Evolutionary conservation across 2,113 vertebrate genomes (phyloP).

Genomic region (Ictalurus punctatus): DNA sequence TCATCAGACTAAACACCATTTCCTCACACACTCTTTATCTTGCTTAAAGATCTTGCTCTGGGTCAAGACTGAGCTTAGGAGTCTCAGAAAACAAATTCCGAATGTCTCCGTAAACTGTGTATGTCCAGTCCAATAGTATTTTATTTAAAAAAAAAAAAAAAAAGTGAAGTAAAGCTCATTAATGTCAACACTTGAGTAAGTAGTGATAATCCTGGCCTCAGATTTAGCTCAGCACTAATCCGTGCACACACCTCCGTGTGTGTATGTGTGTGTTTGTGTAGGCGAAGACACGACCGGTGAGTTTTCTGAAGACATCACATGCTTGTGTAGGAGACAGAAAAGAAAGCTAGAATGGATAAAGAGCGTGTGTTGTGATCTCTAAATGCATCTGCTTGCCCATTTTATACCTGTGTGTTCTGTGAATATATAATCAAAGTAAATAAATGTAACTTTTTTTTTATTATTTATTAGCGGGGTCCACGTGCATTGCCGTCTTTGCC

Average conservation of each 20-base stretch:
- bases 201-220: conserved; percentile 60
- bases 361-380: background rate
- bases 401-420: background rate
- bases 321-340: background rate
- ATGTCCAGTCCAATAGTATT: background rate
- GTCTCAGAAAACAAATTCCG: background rate
- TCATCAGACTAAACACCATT: background rate
- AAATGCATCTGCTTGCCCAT: background rate
- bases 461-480: conserved; percentile 75
- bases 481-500: conserved; percentile 85
- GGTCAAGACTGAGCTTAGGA: too few relatives aligned
- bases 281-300: conserved; percentile 61
- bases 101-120: background rate
- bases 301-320: conserved; percentile 4
- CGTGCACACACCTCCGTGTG: background rate
- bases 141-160: background rate
- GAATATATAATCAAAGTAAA: background rate
- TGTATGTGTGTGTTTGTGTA: conserved; percentile 8
- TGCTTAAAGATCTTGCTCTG: too few relatives aligned
- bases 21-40: too few relatives aligned
- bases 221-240: conserved; percentile 66
- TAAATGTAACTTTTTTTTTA: background rate
- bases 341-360: background rate
- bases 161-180: conserved; percentile 24
- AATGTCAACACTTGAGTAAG: conserved; percentile 53